Conservation (phyloP, 2,113 vertebrate species). For the Percopsis transmontana region DNA sequence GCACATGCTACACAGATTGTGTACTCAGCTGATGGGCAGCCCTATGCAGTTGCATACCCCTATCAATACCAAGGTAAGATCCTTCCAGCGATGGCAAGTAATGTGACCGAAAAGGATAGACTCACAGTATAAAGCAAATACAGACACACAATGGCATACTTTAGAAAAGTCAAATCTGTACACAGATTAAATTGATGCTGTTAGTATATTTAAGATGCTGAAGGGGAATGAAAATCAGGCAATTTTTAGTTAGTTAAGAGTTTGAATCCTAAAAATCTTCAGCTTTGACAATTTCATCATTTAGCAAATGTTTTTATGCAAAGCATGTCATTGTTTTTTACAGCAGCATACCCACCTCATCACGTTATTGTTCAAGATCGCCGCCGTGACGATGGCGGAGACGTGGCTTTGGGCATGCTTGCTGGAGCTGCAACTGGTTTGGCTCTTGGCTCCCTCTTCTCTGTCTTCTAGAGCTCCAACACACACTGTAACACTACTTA, state of each 20-base stretch:
- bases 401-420: slow-evolving; percentile 89
- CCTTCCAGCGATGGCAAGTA: neutral
- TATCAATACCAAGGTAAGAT: slow-evolving; percentile 75
- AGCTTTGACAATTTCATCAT: neutral
- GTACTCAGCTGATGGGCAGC: slow-evolving; percentile 72
- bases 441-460: slow-evolving; percentile 93
- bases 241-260: no score
- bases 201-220: no score
- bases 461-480: slow-evolving; percentile 84
- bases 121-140: no score
- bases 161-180: no score
- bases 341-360: slow-evolving; percentile 80
- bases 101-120: no score
- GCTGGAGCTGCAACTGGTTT: slow-evolving; percentile 93
- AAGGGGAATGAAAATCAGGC: no score
- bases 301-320: neutral
- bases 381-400: slow-evolving; percentile 83
- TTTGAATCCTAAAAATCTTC: no score
- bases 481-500: neutral
- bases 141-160: no score
- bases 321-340: slow-evolving; percentile 1
- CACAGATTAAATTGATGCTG: no score
- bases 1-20: slow-evolving; percentile 70
- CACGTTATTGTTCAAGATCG: slow-evolving; percentile 87
- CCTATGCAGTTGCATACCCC: slow-evolving; percentile 74